Percentiles rank a stretch among this genome's conserved stretches.
phyloP scores from a whole-genome alignment of 1,140 invertebrate genomes.

The Drosophila asahinai region DNA sequence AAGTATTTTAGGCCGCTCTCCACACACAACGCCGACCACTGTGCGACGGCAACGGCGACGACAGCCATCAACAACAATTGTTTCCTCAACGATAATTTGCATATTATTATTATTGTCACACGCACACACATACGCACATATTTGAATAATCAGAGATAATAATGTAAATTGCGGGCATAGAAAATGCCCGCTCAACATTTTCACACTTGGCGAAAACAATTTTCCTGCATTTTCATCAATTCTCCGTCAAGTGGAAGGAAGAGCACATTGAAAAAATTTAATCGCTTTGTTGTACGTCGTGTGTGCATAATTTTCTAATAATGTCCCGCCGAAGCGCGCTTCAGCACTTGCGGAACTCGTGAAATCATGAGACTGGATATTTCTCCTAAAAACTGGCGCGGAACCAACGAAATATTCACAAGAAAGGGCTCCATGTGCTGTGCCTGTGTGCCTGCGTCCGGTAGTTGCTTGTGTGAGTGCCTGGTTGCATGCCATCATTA shows the following conservation, averaged over 20 bases:
- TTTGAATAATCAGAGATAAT: slow-evolving; percentile 68
- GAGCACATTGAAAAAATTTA: slow-evolving; percentile 5
- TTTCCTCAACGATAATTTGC: slow-evolving; percentile 56
- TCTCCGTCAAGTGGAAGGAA: slow-evolving; percentile 17
- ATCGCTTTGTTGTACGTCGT: slow-evolving; percentile 6
- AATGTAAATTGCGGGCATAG: slow-evolving; percentile 59
- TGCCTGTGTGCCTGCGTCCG: no score
- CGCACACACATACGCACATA: slow-evolving; percentile 20
- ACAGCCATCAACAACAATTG: slow-evolving; percentile 60
- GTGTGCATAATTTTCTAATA: slow-evolving; percentile 32
- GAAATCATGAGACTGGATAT: background rate
- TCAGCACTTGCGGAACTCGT: background rate
- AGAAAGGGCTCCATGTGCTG: background rate
- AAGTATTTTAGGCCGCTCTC: no score
- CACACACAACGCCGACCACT: no score
- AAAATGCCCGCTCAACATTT: slow-evolving; percentile 32
- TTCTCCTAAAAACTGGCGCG: background rate
- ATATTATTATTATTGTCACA: slow-evolving; percentile 66
- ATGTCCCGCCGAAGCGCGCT: background rate
- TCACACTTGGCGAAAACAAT: slow-evolving; percentile 19
- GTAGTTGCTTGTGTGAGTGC: no score
- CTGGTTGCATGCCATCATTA: no score
- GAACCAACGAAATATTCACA: slow-evolving; percentile 2
- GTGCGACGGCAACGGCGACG: slow-evolving; percentile 22
- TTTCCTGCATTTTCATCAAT: slow-evolving; percentile 2